These are phyloP conservation scores for Oceanites oceanicus DNA, from an alignment of 2,113 vertebrate species.

Conservation along the genomic window DNA sequence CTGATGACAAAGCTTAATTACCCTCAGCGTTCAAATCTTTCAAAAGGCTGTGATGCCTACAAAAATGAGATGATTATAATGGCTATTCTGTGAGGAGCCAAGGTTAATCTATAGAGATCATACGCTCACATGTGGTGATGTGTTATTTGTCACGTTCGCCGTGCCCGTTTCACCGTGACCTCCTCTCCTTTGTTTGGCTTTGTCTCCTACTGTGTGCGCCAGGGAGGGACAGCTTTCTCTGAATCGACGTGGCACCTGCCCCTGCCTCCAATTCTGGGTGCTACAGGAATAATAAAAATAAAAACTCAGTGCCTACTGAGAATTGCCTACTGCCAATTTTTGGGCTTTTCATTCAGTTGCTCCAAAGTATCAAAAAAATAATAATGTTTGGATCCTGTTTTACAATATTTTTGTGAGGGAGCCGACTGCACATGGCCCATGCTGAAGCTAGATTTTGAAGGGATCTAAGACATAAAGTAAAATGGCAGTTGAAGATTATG, in stretches of 20 bases:
- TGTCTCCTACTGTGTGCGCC: rapidly evolving
- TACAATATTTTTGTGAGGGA: neutral
- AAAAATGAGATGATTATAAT: neutral
- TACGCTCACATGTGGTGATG: rapidly evolving
- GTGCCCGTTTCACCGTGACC: neutral
- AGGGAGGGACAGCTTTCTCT: neutral
- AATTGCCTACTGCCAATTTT: neutral
- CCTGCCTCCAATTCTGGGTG: neutral
- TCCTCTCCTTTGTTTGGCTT: neutral
- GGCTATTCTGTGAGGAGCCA: neutral
- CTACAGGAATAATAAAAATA: neutral
- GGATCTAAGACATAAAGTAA: neutral
- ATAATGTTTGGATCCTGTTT: neutral
- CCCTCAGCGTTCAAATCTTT: neutral
- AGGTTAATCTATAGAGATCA: neutral
- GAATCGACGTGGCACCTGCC: neutral
- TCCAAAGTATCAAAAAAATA: neutral
- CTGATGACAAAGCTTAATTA: neutral
- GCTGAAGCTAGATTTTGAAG: neutral
- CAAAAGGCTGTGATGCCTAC: neutral
- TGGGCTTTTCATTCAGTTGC: neutral
- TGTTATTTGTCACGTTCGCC: neutral
- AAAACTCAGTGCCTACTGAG: neutral
- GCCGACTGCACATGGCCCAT: rapidly evolving
- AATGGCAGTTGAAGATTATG: neutral